phyloP scores from a whole-genome alignment of 2,888 invertebrate genomes.

The Geophilus truncorum region DNA sequence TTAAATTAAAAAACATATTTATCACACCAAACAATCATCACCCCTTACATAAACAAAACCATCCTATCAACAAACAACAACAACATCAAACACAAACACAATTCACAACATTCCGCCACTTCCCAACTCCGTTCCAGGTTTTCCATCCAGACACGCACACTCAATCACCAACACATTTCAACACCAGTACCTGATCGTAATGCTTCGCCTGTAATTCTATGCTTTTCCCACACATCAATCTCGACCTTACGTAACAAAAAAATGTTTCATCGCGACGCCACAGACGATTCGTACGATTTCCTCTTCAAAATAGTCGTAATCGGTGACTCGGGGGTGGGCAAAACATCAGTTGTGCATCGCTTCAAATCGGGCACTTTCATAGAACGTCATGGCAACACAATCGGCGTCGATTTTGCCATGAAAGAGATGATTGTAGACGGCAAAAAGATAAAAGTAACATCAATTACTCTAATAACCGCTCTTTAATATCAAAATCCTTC shows the following conservation, averaged over 20 bases:
- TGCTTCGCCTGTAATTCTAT: too few species aligned
- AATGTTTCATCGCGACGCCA: background rate
- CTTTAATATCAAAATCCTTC: too few species aligned
- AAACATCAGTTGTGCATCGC: slow-evolving; percentile 91
- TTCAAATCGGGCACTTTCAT: slow-evolving; percentile 93
- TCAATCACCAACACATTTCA: background rate
- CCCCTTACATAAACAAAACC: too few species aligned
- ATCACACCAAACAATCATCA: too few species aligned
- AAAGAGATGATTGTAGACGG: slow-evolving; percentile 90
- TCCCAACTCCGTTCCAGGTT: too few species aligned
- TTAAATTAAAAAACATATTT: too few species aligned
- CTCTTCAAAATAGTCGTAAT: slow-evolving; percentile 92
- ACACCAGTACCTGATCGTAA: too few species aligned
- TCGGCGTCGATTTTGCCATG: slow-evolving; percentile 98
- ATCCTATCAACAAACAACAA: too few species aligned
- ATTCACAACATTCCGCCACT: too few species aligned
- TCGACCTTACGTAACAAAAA: background rate
- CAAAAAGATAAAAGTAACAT: slow-evolving; percentile 86
- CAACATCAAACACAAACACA: too few species aligned
- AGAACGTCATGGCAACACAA: slow-evolving; percentile 92
- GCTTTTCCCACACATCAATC: background rate
- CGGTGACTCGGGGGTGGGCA: slow-evolving; percentile 84
- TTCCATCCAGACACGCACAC: background rate
- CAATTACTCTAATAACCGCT: too few species aligned
- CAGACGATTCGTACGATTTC: slow-evolving; percentile 59